Base-by-base conservation (phyloP, 64 coral and sea anemone genomes). In the Exaiptasia diaphana region DNA sequence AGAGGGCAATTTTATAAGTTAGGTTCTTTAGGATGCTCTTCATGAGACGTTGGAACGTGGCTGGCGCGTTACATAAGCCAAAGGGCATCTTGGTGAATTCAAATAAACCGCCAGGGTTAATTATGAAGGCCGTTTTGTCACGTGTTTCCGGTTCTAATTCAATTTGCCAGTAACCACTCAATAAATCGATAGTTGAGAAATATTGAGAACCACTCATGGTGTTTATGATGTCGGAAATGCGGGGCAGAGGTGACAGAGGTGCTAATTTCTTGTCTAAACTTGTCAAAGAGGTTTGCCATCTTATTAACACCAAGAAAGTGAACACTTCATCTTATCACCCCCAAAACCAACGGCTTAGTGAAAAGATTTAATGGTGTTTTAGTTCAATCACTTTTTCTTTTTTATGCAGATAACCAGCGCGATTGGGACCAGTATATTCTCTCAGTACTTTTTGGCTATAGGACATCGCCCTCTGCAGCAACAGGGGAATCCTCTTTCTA, bases 11-110 rank as follows among this genome's bases (percentile, higher is more conserved):
- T 25, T 48, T 46, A 27, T 37, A 74, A 49, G 45, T 30, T 0
- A 81, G 58, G 36, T 61, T 42, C 17, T 59, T 53, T 20, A 81
- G 49, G 48, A 80, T 44, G 28, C 64, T 38, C 56, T 41, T 35
- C 60, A 52, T 81, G 31, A 81, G 60, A 30, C 78, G 36, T 59
- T 81, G 78, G n/a, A n/a, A n/a, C n/a, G n/a, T n/a, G n/a, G n/a
- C n/a, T n/a, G 21, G 53, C 24, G 50, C 50, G 17, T 54, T 54
- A 70, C 24, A 65, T 49, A 20, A 32, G 11, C 64, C 64, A 6
- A 82, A 82, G 0, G 79, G 79, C 45, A 82, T 53, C 6, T 53
- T 37, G 4, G 67, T 25, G 3, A 70, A 70, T 32, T 82, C 42
- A 50, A 53, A 82, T 12, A 82, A 33, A 4, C 79, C 79, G 37